Base-by-base conservation (phyloP, 2,113 vertebrate genomes). In the Apeltes quadracus region DNA sequence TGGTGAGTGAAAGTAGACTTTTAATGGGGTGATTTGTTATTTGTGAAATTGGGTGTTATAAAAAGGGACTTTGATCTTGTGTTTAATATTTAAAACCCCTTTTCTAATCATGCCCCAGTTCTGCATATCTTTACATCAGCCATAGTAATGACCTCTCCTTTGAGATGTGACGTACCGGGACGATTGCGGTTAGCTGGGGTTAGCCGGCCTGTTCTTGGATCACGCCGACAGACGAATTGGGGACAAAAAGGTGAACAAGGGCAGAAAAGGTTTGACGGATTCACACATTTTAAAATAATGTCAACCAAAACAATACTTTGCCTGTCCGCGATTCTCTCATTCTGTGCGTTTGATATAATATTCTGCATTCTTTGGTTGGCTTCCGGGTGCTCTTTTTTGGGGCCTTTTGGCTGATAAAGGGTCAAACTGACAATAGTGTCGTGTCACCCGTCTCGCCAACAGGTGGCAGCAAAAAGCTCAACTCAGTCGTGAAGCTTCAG, bases 391-490 rank as follows among this genome's bases (percentile, higher is more conserved):
- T n/a, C n/a, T n/a, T n/a, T 13, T 8, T 23, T 59, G 11, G 11
- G 5, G 15, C n/a, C 22, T 39, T 32, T 9, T 25, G 15, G 36
- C 1, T 57, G 15, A 16, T 27, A 16, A 10, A 2, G 3, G 38
- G 8, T 38, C 20, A 25, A 32, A 50, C 43, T 81, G 44, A 63
- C 32, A 27, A 20, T 7, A 3, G 20, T 78, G 70, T 61, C 25
- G 68, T 56, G 72, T 39, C 3, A 16, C 1, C 1, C 1, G 20
- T 2, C 6, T 78, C 25, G 29, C 86, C 93, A 90, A 89, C 69
- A 94, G 93, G 84, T 88, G 93, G 93, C 92, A 93, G 92, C 88
- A 93, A 79, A 92, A 38, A 46, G 74, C 74, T 87, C 78, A 73
- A 61, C 46, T 58, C 58, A 61, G 48, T 61, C 62, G 78, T 27